Base-by-base conservation (phyloP, 2,113 vertebrate species). In the Protomyctophum bolini region DNA sequence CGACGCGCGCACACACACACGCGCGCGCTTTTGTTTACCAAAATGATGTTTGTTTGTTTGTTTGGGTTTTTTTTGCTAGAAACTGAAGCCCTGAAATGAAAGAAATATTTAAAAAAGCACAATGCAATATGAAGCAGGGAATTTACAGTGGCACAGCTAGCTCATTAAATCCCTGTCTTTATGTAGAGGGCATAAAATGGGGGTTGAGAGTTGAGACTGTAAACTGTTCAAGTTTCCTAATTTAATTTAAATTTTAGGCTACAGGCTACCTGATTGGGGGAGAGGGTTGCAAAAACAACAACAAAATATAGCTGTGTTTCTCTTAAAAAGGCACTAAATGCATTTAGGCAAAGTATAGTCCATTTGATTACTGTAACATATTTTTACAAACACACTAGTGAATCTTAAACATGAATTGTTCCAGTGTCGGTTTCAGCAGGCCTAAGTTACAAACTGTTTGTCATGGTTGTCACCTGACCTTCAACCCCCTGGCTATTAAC, bases 401-500 rank as follows among this genome's bases (percentile, higher is more conserved):
- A 4, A 41, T 41, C 1, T 41, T 41, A 41, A 41, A 41, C 33
- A 41, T 41, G 33, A 41, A 41, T 41, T 41, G 33, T 41, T 41
- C 21, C 21, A 21, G 21, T 21, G 21, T 41, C 33, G 4, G 33
- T 41, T 41, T 41, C 33, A 41, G 33, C 33, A 41, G 33, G 33
- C 33, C 33, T 41, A 41, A 41, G 33, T 21, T 3, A 55, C 52
- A n/a, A 50, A 21, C 15, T 57, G 41, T 68, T 62, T 51, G 50
- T 62, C 50, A 55, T n/a, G n/a, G n/a, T n/a, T n/a, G n/a, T n/a
- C 46, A 52, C 15, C 29, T 75, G 63, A 65, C 69, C 71, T 72
- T 47, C 33, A 49, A 41, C 50, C 47, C 57, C 73, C 28, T 3
- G 61, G 50, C 50, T 10, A 12, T 12, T 52, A 63, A 64, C 66